These are phyloP conservation scores for Chiroxiphia lanceolata DNA, from an alignment of 2,797 vertebrate genomes.

Conservation along the genomic window DNA sequence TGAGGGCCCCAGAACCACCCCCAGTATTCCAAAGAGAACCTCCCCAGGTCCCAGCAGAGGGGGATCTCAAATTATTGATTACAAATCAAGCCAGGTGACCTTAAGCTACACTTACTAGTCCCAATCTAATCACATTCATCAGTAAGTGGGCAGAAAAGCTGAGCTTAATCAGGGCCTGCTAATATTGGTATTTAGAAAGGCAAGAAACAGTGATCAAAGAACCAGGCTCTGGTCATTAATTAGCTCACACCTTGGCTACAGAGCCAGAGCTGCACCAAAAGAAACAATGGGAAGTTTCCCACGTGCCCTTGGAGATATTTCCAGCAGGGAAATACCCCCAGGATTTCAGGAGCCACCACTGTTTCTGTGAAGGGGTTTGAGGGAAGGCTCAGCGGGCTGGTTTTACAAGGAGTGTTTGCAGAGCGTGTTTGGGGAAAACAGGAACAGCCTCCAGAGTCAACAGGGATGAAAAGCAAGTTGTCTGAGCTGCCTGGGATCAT, in stretches of 20 bases:
- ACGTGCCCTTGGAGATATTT: not conserved
- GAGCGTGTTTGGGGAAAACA: not conserved
- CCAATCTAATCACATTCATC: too few species aligned
- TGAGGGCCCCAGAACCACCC: too few species aligned
- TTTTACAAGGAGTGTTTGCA: not conserved
- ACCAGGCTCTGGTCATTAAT: not conserved
- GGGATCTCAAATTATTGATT: too few species aligned
- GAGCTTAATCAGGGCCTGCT: too few species aligned
- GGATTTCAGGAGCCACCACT: not conserved
- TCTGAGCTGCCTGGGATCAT: not conserved
- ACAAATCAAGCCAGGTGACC: too few species aligned
- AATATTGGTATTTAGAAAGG: not conserved
- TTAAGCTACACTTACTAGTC: too few species aligned
- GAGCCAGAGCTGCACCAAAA: not conserved
- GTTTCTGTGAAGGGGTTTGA: not conserved
- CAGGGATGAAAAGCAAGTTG: not conserved
- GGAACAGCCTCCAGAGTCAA: not conserved
- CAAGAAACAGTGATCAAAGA: not conserved
- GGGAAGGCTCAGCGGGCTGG: not conserved
- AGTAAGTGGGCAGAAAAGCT: too few species aligned
- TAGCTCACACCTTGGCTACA: not conserved
- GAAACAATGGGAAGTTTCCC: accelerated
- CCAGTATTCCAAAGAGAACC: too few species aligned
- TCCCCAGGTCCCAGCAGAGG: too few species aligned
- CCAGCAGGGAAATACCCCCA: not conserved